Evolutionary conservation across 2,797 vertebrate genomes (phyloP).

Genomic region (Microctenopoma stevenorrisi): DNA sequence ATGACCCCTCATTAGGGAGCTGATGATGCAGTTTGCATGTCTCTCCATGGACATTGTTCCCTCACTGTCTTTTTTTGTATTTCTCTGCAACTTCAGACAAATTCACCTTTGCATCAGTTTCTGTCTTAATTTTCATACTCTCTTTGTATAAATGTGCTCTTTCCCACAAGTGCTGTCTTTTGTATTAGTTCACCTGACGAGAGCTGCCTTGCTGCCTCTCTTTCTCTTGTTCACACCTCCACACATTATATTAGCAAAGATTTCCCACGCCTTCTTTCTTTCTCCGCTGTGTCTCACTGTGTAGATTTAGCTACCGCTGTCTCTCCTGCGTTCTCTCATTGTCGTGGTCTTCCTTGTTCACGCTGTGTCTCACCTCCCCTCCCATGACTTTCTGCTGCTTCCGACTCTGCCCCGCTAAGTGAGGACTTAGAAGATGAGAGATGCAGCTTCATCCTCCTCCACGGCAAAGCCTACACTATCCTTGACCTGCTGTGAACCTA

Average conservation of each 20-base stretch:
- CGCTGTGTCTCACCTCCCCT: constrained; percentile 12
- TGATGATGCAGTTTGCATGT: constrained; percentile 67
- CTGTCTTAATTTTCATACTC: constrained; percentile 3
- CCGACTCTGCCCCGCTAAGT: constrained; percentile 20
- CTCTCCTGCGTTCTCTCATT: constrained; percentile 24
- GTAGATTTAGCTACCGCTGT: constrained; percentile 14
- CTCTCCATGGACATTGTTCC: constrained; percentile 53
- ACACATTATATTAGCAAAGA: constrained; percentile 36
- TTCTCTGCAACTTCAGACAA: constrained; percentile 24
- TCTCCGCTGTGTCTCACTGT: constrained; percentile 17
- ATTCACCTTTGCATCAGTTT: constrained; percentile 13
- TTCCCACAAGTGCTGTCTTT: constrained; percentile 1
- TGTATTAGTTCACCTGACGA: neutral
- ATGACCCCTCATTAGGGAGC: constrained; percentile 72
- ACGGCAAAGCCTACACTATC: constrained; percentile 12
- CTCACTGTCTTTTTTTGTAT: constrained; percentile 34
- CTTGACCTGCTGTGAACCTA: constrained; percentile 19
- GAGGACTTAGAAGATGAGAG: constrained; percentile 11
- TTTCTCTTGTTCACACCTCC: constrained; percentile 31
- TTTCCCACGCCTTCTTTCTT: constrained; percentile 8
- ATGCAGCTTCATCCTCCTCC: constrained; percentile 11
- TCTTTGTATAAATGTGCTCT: constrained; percentile 25
- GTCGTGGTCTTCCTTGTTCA: constrained; percentile 15
- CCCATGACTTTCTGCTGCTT: constrained; percentile 20
- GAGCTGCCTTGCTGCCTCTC: constrained; percentile 9